Evolutionary conservation across 2,113 vertebrate species (phyloP).

Genomic region (Ameiurus melas): DNA sequence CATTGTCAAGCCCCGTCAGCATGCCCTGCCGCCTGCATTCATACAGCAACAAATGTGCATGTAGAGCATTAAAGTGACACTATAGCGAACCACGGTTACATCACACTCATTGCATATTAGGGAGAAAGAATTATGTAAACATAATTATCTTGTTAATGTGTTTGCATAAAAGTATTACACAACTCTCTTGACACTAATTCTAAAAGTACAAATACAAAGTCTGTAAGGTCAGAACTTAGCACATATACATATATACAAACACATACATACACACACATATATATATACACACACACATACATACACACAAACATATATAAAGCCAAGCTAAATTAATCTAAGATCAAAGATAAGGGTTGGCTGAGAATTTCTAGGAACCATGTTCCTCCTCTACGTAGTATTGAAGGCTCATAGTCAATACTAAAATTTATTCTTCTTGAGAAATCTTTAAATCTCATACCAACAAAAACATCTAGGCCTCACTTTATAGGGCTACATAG

Average conservation of each 20-base stretch:
- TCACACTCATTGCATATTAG: constrained; percentile 76
- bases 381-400: not conserved
- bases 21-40: constrained; percentile 60
- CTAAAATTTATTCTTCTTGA: not conserved
- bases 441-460: constrained; percentile 39
- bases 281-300: too few species aligned
- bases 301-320: not conserved
- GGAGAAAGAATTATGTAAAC: constrained; percentile 63
- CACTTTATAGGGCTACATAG: constrained; percentile 36
- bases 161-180: constrained; percentile 72
- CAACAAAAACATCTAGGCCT: constrained; percentile 55
- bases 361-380: constrained; percentile 7
- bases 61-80: constrained; percentile 79
- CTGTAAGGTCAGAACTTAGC: constrained; percentile 17
- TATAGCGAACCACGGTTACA: constrained; percentile 70
- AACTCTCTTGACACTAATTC: constrained; percentile 35
- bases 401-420: not conserved
- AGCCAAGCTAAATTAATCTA: constrained; percentile 2
- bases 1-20: constrained; percentile 72
- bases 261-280: too few species aligned
- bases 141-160: constrained; percentile 64
- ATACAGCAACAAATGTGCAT: constrained; percentile 74
- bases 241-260: not conserved
- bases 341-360: not conserved
- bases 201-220: constrained; percentile 33